Conservation (phyloP, 2,888 invertebrate species). For the Branchipolynoe longqiensis region DNA sequence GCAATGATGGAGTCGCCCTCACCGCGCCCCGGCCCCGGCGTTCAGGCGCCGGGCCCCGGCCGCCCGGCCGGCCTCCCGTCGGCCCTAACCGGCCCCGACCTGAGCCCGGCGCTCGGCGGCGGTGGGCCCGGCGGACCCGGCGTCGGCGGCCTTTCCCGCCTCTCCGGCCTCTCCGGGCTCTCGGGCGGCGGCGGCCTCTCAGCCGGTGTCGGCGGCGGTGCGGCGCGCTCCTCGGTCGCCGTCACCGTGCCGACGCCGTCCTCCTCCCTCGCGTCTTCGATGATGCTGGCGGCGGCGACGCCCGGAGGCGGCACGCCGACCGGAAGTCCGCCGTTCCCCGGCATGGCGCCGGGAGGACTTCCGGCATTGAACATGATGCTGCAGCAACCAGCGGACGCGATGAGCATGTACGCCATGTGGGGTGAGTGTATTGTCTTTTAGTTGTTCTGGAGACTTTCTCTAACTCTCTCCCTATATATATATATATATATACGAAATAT, state of each 20-base stretch:
- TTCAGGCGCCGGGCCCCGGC: not conserved
- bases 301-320: not conserved
- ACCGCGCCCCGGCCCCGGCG: slow-evolving; percentile 34
- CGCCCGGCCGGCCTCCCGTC: not conserved
- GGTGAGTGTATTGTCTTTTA: slow-evolving; percentile 28
- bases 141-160: not conserved
- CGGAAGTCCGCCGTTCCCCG: slow-evolving; percentile 8
- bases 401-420: slow-evolving; percentile 56
- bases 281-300: slow-evolving; percentile 10
- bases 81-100: slow-evolving; percentile 9
- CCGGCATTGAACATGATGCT: slow-evolving; percentile 34
- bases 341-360: not conserved
- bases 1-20: slow-evolving; percentile 44
- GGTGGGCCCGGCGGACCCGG: not conserved
- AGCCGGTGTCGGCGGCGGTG: not conserved
- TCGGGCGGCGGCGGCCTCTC: not conserved
- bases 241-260: slow-evolving; percentile 25
- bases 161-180: not conserved
- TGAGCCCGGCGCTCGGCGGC: slow-evolving; percentile 41
- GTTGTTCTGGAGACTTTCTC: no score
- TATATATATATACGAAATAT: no score
- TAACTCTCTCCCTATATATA: no score
- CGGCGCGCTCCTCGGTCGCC: not conserved
- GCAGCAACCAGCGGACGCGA: slow-evolving; percentile 36
- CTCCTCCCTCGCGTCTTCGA: slow-evolving; percentile 21